Evolutionary conservation across 2,113 vertebrate species (phyloP), one percentile per base, ranked within the genome.

Genomic region (Thymallus thymallus): DNA sequence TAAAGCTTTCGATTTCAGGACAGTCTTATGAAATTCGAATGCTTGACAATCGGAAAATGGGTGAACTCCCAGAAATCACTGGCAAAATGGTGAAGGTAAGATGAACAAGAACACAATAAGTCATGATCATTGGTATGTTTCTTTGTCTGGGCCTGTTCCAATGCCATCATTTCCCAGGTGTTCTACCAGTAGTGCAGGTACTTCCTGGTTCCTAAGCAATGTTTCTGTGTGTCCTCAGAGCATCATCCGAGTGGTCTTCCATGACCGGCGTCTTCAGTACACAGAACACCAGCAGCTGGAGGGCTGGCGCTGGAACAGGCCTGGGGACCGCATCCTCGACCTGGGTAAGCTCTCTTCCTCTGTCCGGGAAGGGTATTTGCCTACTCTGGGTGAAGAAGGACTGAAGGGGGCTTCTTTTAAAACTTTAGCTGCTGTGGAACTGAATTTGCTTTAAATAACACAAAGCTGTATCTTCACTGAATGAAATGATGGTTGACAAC

Each of bases 21-120:
- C 98, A 99, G 71, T 99, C 97, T 82, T 99, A 98, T 62, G 98
- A 99, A 94, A 98, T 99, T 82, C 92, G 97, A 86, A 99, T 99
- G 98, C 91, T 99, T 91, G 98, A 99, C 89, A 99, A 99, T 91
- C 93, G 96, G 82, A 99, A 99, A 73, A 94, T 99, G 0, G 97
- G 96, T 79, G 97, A 99, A 75, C 92, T 99, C 84, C 97, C 98
- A 0, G 98, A 99, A 91, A 95, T 99, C 73, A 98, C 94, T 68
- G 96, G 94, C 48, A 99, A 98, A 78, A 94, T 98, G 92, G 98
- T 98, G 22, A 99, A 99, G 96, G 98, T 98, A 80, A 89, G 94
- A 80, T 72, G 56, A 4, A 14, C 32, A 71, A 35, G 20, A 58
- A 20, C 35, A 41, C 35, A 69, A 16, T 14, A 29, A 26, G 9